Base-by-base conservation (phyloP, 2,113 vertebrate genomes). In the Egretta garzetta region DNA sequence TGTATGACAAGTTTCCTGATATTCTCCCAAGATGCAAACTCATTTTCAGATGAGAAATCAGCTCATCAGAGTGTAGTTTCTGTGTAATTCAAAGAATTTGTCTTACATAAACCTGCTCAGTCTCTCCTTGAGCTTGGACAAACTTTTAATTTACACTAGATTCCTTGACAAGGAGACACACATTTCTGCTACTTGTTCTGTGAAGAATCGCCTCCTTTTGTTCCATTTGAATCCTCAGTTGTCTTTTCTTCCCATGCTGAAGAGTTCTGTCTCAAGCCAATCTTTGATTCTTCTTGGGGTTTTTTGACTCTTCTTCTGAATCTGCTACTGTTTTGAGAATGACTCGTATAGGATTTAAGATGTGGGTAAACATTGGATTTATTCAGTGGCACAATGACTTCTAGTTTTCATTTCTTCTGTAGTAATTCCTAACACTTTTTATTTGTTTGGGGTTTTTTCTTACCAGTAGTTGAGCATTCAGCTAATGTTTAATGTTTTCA, bases 241-340 rank as follows among this genome's bases (percentile, higher is more conserved):
- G 20, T 75, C 59, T 28, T n/a, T 66, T 72, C 75, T 60, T 23
- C 19, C 20, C 9, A 7, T 32, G 14, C 26, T 63, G 62, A 80
- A 60, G n/a, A 82, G 4, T 49, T 87, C 22, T 72, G 32, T 49
- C 59, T 88, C 22, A 68, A 58, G 14, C 41, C 60, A 39, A 27
- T 37, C 12, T 82, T 41, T 49, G 7, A 73, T 82, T 68, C 4
- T 68, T 6, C 5, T 60, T 1, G 0, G 4, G 4, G 3, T n/a
- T 60, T 81, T 76, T 62, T 74, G 1, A 20, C 84, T 63, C 11
- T n/a, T 47, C 4, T 64, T 82, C 52, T 62, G 41, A 74, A 47
- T 68, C 55, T 89, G 35, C n/a, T n/a, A 47, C 5, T 43, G 13
- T 30, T 64, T 70, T 64, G 27, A 66, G 39, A 82, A 27, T 53